Conservation (phyloP, 2,797 vertebrate genomes). For the Lutra lutra region DNA sequence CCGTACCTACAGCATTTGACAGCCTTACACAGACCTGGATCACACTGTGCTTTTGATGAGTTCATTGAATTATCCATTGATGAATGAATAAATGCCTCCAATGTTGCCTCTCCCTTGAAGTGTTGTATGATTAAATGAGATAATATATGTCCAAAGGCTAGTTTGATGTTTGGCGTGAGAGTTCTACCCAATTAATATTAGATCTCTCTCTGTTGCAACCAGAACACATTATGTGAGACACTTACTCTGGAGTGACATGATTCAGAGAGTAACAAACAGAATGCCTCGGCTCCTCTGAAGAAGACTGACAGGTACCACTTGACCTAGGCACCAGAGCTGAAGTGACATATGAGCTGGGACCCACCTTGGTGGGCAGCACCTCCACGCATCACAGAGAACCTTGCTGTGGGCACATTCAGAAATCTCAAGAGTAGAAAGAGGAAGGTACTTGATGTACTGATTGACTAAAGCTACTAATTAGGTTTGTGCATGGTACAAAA, state of each 20-base stretch:
- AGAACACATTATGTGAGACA: slow-evolving; percentile 9
- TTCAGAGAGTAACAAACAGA: background rate
- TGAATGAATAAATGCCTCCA: background rate
- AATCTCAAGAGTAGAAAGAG: background rate
- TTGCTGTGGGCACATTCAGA: background rate
- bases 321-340: background rate
- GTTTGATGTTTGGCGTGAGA: slow-evolving; percentile 25
- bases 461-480: slow-evolving; percentile 60
- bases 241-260: background rate
- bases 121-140: background rate
- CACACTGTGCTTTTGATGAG: background rate
- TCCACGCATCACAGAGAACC: background rate
- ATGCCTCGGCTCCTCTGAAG: background rate
- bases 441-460: slow-evolving; percentile 48
- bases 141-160: background rate
- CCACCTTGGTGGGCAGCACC: background rate
- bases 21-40: background rate
- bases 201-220: background rate
- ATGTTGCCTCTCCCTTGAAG: background rate
- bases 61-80: background rate
- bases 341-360: background rate
- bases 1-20: background rate
- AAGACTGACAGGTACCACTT: background rate
- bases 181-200: background rate
- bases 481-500: background rate